Conservation (phyloP, 1,140 invertebrate genomes). For the Drosophila cardini region DNA sequence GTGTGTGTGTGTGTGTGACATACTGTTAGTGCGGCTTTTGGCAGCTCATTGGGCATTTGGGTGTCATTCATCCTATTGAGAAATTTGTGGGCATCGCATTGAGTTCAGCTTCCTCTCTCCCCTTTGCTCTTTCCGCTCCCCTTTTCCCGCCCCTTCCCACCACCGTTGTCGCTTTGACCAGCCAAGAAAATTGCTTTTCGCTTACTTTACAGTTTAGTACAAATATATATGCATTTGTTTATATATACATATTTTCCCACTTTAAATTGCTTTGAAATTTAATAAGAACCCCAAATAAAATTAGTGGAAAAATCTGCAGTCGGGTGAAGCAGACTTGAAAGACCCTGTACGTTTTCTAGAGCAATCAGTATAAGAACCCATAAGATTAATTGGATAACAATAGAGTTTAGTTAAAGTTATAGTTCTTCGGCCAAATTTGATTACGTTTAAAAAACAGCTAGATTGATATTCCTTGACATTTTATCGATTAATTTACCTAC, state of each 20-base stretch:
- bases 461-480: too few relatives aligned
- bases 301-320: neutral
- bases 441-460: too few relatives aligned
- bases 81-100: constrained; percentile 21
- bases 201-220: neutral
- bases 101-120: neutral
- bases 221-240: neutral
- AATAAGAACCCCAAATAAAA: too few relatives aligned
- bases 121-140: too few relatives aligned
- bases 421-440: too few relatives aligned
- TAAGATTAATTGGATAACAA: too few relatives aligned
- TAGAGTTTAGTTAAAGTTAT: too few relatives aligned
- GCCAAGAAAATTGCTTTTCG: constrained; percentile 8
- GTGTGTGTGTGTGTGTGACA: constrained; percentile 22
- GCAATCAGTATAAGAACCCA: too few relatives aligned
- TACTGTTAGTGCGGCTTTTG: constrained; percentile 30
- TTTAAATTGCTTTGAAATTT: neutral
- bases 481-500: too few relatives aligned
- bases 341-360: too few relatives aligned
- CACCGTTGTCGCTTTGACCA: constrained; percentile 1
- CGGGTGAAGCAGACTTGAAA: too few relatives aligned
- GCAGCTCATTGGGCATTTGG: constrained; percentile 35
- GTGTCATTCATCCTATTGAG: constrained; percentile 44
- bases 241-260: neutral
- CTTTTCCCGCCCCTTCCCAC: neutral